Conservation (phyloP, 2,888 invertebrate species). For the Chelonus formosanus region DNA sequence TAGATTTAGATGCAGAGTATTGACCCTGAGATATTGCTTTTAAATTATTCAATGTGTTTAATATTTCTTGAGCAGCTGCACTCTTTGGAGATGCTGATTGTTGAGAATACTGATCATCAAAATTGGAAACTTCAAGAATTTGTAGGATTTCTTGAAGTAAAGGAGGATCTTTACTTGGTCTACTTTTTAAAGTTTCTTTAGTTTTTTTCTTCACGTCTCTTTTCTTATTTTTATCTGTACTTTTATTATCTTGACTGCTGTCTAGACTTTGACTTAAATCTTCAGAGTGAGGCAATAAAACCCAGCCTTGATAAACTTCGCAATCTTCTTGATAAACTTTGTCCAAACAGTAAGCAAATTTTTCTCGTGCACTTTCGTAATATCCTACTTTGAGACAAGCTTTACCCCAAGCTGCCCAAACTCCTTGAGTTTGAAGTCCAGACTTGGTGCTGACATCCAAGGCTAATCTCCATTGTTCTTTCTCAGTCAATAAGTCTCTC, state of each 20-base stretch:
- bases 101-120: conserved; percentile 44
- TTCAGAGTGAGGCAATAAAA: conserved; percentile 50
- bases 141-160: conserved; percentile 76
- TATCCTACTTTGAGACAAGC: conserved; percentile 82
- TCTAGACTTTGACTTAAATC: too few relatives aligned
- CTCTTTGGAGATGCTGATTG: conserved; percentile 49
- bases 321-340: conserved; percentile 62
- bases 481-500: conserved; percentile 77
- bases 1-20: conserved; percentile 46
- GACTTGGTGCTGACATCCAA: conserved; percentile 87
- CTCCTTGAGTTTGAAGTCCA: conserved; percentile 78
- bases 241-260: conserved; percentile 5
- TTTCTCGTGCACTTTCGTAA: conserved; percentile 79
- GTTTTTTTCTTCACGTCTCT: conserved; percentile 26
- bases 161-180: conserved; percentile 73
- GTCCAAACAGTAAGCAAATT: conserved; percentile 73
- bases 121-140: conserved; percentile 69
- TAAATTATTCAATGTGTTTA: conserved; percentile 65
- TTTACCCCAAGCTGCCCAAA: conserved; percentile 90
- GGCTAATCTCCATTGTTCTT: conserved; percentile 86
- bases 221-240: conserved; percentile 1
- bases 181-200: conserved; percentile 43
- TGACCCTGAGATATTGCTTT: conserved; percentile 64
- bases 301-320: conserved; percentile 53
- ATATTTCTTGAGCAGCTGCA: conserved; percentile 67